Evolutionary conservation across 2,797 vertebrate species (phyloP).

Genomic region (Channallabes apus): DNA sequence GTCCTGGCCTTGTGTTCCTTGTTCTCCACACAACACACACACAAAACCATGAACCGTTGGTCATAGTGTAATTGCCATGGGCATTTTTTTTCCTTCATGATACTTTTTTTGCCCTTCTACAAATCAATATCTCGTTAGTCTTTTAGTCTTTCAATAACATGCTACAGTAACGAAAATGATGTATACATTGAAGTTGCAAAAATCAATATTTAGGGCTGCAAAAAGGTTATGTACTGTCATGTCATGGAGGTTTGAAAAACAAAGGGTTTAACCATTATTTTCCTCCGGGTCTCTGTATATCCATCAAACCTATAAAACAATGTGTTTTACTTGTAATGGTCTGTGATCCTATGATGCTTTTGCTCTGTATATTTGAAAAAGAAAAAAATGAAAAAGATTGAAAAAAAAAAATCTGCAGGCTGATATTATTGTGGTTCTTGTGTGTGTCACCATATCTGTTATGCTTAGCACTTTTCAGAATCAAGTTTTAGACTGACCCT

Average conservation of each 20-base stretch:
- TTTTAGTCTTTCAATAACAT: slow-evolving; percentile 59
- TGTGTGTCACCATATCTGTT: neutral
- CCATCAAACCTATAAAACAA: slow-evolving; percentile 65
- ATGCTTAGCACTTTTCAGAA: neutral
- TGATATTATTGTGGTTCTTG: neutral
- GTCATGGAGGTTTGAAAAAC: slow-evolving; percentile 41
- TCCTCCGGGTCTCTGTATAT: slow-evolving; percentile 72
- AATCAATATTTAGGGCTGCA: slow-evolving; percentile 71
- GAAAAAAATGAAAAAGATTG: slow-evolving; percentile 67
- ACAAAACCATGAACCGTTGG: neutral
- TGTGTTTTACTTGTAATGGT: slow-evolving; percentile 81
- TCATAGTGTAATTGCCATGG: slow-evolving; percentile 29
- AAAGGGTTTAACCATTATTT: slow-evolving; percentile 71
- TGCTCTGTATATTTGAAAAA: slow-evolving; percentile 83
- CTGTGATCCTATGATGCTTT: slow-evolving; percentile 81
- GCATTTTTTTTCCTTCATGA: neutral
- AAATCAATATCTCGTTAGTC: slow-evolving; percentile 67
- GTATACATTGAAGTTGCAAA: slow-evolving; percentile 59
- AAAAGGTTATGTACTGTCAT: slow-evolving; percentile 53
- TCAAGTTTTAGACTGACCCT: neutral
- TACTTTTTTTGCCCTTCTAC: neutral
- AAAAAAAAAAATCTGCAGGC: slow-evolving; percentile 23
- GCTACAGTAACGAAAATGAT: slow-evolving; percentile 54
- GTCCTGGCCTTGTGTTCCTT: neutral
- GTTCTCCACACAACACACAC: neutral